Percentiles rank a stretch among this genome's conserved stretches.
Conservation (phyloP, 2,888 invertebrate genomes). For the Meghimatium bilineatum region DNA sequence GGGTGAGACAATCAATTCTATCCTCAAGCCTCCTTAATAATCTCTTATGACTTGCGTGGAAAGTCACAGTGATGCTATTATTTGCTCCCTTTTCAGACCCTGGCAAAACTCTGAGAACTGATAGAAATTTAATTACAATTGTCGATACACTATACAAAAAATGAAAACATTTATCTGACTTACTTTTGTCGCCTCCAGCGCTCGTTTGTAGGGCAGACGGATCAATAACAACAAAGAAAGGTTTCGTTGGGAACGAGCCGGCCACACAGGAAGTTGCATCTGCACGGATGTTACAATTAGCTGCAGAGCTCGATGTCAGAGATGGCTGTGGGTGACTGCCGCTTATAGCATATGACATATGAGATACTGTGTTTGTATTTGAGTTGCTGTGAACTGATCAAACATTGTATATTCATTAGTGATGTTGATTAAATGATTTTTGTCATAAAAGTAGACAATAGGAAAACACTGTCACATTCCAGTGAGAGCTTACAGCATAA, state of each 20-base stretch:
- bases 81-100: too few species aligned
- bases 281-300: too few species aligned
- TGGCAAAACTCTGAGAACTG: background rate
- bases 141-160: background rate
- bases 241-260: constrained; percentile 14
- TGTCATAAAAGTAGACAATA: background rate
- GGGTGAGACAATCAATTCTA: too few species aligned
- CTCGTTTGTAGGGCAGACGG: constrained; percentile 26
- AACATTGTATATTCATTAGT: background rate
- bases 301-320: background rate
- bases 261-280: background rate
- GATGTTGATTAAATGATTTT: background rate
- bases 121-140: background rate
- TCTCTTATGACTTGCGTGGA: too few species aligned
- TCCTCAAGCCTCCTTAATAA: too few species aligned
- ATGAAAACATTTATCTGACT: background rate
- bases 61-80: too few species aligned
- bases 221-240: constrained; percentile 42
- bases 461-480: background rate
- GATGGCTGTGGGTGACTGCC: background rate
- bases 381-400: constrained; percentile 39
- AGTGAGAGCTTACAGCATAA: background rate
- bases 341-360: constrained; percentile 14
- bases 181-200: constrained; percentile 30
- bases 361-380: background rate